A percentile compares a stretch with the other conserved stretches of the same genome.
These are phyloP conservation scores for Potamarius usumacintae DNA, from an alignment of 2,113 vertebrate species.

Conservation along the genomic window DNA sequence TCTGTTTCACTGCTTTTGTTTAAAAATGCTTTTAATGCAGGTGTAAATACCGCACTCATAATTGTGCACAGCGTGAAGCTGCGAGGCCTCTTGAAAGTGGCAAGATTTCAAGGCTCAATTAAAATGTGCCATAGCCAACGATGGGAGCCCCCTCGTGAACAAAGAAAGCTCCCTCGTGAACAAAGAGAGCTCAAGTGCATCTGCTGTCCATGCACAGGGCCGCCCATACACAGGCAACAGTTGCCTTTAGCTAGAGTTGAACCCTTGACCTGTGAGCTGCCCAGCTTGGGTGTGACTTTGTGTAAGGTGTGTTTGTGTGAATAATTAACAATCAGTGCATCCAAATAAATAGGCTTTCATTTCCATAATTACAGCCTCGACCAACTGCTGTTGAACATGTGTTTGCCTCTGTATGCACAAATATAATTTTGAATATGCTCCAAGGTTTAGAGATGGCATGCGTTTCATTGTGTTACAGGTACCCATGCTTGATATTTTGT, in stretches of 20 bases:
- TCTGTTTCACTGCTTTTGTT: constrained; percentile 55
- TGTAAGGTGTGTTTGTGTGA: constrained; percentile 21
- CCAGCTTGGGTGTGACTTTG: constrained; percentile 28
- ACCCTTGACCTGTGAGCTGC: constrained; percentile 26
- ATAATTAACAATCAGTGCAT: neutral
- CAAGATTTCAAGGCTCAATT: constrained; percentile 52
- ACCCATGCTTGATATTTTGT: neutral
- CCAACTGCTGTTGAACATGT: neutral
- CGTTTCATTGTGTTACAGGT: neutral
- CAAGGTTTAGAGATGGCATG: neutral
- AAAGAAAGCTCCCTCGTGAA: neutral
- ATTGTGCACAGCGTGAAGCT: constrained; percentile 38
- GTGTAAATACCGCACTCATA: constrained; percentile 45
- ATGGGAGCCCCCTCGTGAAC: constrained; percentile 13
- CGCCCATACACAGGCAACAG: constrained; percentile 34
- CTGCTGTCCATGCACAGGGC: constrained; percentile 25
- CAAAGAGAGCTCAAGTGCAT: neutral
- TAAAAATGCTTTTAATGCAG: constrained; percentile 55
- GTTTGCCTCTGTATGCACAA: neutral
- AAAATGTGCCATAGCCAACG: constrained; percentile 26
- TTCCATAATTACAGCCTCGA: constrained; percentile 18
- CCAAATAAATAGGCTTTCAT: constrained; percentile 31
- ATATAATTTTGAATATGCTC: neutral
- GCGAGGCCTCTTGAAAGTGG: constrained; percentile 38
- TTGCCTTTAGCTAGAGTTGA: constrained; percentile 41